Base-by-base conservation (phyloP, 2,113 vertebrate species). In the Hydropotes inermis region DNA sequence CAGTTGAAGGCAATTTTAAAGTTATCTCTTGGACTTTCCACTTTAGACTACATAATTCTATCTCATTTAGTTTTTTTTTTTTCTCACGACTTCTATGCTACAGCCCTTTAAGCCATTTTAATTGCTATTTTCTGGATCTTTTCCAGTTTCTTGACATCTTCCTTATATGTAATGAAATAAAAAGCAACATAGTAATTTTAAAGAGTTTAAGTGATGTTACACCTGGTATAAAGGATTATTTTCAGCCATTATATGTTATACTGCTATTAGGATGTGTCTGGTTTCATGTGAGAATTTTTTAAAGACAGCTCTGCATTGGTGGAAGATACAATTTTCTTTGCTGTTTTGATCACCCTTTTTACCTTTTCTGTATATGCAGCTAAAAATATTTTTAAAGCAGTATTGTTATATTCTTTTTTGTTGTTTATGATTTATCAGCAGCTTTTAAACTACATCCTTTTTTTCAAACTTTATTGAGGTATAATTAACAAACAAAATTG, bases 121-220 rank as follows among this genome's bases (percentile, higher is more conserved):
- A 15, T 96, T 96, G 78, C n/a, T 95, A 28, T 91, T 95, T 97
- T 94, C 57, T 97, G 82, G 52, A 74, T 96, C 23, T 83, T 94
- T 58, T 93, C 58, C 87, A 97, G 64, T 93, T 96, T 84, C 54
- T 78, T 92, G 15, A 91, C 15, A 52, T 89, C 47, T 91, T 97
- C 2, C 30, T 96, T 82, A 45, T 82, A 67, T 85, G 43, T 81
- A 61, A 9, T 81, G 91, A 97, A 94, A 97, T 83, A 89, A 94
- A 96, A 97, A 33, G 3, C 10, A 94, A 15, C 16, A 27, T 33
- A 74, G 8, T 58, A 85, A 90, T 96, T 90, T 36, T 30, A 96
- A 95, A 86, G 36, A 82, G 57, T 96, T 27, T 79, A 52, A 91
- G 6, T 84, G 60, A 95, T 78, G 43, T 84, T 94, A 94, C 36